Percentiles rank a stretch among this genome's conserved stretches.
These are phyloP conservation scores for Microcebus ravelobensis DNA, from an alignment of 2,113 vertebrate genomes.

Conservation along the genomic window DNA sequence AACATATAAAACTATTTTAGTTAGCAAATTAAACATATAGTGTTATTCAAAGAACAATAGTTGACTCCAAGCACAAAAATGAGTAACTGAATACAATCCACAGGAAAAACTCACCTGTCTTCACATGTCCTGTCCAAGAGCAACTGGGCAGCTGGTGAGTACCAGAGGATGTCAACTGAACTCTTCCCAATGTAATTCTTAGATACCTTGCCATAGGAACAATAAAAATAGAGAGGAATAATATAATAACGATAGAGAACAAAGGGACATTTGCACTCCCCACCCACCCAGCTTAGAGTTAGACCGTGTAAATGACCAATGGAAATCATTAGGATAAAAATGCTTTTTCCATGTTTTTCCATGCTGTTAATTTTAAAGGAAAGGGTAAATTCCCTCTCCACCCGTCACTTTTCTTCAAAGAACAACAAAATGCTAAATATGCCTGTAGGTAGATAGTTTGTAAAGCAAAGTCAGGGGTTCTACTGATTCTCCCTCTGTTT, in stretches of 20 bases:
- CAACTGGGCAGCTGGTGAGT: not conserved
- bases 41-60: not conserved
- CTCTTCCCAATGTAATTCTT: not conserved
- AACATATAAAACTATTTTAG: not conserved
- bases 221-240: not conserved
- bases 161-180: not conserved
- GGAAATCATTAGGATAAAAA: not conserved
- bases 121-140: not conserved
- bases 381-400: not conserved
- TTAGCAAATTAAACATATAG: not conserved
- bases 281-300: not conserved
- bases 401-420: not conserved
- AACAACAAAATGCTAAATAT: not conserved
- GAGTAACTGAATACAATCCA: not conserved
- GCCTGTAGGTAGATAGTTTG: not conserved
- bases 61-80: not conserved
- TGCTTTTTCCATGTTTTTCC: not conserved
- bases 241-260: not conserved
- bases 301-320: not conserved
- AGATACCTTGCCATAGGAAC: not conserved
- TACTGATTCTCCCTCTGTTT: not conserved
- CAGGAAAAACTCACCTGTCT: not conserved
- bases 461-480: not conserved
- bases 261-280: not conserved
- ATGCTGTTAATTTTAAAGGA: not conserved